Evolutionary conservation across 2,113 vertebrate genomes (phyloP).

Genomic region (Corythornis cristatus): DNA sequence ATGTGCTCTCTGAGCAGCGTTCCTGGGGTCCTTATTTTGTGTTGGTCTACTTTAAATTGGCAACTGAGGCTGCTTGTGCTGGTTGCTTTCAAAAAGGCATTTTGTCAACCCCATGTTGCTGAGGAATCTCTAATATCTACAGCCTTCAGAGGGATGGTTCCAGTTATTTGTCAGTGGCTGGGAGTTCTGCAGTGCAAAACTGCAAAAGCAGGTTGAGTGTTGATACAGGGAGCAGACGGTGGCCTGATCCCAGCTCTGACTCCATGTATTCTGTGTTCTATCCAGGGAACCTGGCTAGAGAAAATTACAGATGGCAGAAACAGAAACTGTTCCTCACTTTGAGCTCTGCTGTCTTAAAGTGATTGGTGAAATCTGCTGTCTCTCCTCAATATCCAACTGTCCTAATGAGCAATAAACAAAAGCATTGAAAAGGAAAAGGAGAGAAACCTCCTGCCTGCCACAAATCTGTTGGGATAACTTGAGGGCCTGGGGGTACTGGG

Average conservation of each 20-base stretch:
- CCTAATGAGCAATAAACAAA: background rate
- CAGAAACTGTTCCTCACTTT: background rate
- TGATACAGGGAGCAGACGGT: background rate
- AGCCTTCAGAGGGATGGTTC: background rate
- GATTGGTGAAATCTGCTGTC: background rate
- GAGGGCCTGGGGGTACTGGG: background rate
- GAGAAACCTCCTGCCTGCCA: background rate
- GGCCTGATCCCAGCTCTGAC: background rate
- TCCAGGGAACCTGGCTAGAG: background rate
- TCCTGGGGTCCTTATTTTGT: background rate
- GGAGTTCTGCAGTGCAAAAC: background rate
- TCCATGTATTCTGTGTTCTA: background rate
- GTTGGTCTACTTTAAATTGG: background rate
- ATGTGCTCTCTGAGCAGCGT: background rate
- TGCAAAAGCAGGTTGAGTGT: background rate
- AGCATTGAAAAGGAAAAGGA: background rate
- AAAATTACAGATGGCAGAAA: background rate
- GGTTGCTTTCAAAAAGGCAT: background rate
- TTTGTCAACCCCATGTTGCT: background rate
- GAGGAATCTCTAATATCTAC: background rate
- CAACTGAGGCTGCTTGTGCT: background rate
- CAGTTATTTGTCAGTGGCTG: too few species aligned
- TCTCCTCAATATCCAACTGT: background rate
- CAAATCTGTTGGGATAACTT: background rate
- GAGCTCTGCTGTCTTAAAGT: background rate